Conservation (phyloP, 2,113 vertebrate species). For the Columba livia region DNA sequence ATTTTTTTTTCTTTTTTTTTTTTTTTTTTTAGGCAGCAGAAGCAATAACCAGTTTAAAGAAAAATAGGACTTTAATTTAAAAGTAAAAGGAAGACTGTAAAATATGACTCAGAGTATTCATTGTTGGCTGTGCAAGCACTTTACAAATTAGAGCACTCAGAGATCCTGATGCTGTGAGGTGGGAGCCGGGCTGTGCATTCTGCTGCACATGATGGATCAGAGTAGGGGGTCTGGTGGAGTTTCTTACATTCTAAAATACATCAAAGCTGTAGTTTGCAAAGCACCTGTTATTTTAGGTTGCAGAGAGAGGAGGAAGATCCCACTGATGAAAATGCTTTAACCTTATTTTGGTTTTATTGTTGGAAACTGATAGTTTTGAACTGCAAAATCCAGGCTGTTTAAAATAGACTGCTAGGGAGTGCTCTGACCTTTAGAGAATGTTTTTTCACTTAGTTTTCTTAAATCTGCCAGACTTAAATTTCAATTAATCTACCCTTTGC, state of each 20-base stretch:
- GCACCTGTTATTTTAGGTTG: neutral
- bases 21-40: neutral
- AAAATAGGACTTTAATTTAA: neutral
- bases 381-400: neutral
- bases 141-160: rapidly evolving
- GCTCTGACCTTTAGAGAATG: neutral
- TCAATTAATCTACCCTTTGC: neutral
- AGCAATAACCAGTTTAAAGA: neutral
- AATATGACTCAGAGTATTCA: neutral
- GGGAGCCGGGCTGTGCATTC: neutral
- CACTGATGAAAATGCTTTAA: neutral
- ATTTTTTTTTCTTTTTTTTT: too few relatives aligned
- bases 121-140: neutral
- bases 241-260: neutral
- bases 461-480: neutral
- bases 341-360: neutral
- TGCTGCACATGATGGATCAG: rapidly evolving
- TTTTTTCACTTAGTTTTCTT: rapidly evolving
- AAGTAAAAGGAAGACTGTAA: too few relatives aligned
- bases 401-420: neutral
- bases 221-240: neutral
- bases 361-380: neutral
- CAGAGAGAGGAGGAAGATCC: rapidly evolving
- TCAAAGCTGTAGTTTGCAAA: neutral
- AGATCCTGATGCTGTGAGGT: rapidly evolving